Evolutionary conservation across 2,113 vertebrate species (phyloP).

Genomic region (Acinonyx jubatus): DNA sequence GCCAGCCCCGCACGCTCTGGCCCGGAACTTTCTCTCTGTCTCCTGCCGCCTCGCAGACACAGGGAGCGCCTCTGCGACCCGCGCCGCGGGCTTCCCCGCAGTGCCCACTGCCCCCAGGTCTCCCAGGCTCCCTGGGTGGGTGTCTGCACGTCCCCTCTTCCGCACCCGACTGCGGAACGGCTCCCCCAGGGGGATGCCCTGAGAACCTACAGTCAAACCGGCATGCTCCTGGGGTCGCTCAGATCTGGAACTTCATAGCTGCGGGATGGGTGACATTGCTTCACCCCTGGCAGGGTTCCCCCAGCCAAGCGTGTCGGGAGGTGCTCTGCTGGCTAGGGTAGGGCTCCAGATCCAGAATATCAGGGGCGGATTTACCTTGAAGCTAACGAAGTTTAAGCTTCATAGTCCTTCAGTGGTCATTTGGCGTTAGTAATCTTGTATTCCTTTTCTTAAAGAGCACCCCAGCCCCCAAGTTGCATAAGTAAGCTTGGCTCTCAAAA

Average conservation of each 20-base stretch:
- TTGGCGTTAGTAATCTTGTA: neutral
- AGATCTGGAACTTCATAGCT: neutral
- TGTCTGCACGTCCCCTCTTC: neutral
- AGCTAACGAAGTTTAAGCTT: neutral
- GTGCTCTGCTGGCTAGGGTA: neutral
- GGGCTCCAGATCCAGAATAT: neutral
- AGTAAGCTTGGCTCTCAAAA: neutral
- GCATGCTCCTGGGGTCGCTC: neutral
- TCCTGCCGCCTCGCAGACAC: neutral
- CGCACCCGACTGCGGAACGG: neutral
- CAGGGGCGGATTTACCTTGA: neutral
- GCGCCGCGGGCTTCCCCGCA: neutral
- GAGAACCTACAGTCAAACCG: neutral
- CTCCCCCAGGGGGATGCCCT: neutral
- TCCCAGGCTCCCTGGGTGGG: neutral
- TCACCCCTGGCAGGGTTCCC: neutral
- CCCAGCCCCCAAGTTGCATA: neutral
- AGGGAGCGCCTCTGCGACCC: neutral
- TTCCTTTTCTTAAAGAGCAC: slow-evolving; percentile 9
- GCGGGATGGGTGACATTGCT: neutral
- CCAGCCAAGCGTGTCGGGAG: neutral
- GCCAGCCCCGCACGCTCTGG: neutral
- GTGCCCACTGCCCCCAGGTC: neutral
- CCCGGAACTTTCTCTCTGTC: slow-evolving; percentile 65
- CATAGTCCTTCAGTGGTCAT: neutral